Base-by-base conservation (phyloP, 2,797 vertebrate genomes). In the Sebastes steindachneri region DNA sequence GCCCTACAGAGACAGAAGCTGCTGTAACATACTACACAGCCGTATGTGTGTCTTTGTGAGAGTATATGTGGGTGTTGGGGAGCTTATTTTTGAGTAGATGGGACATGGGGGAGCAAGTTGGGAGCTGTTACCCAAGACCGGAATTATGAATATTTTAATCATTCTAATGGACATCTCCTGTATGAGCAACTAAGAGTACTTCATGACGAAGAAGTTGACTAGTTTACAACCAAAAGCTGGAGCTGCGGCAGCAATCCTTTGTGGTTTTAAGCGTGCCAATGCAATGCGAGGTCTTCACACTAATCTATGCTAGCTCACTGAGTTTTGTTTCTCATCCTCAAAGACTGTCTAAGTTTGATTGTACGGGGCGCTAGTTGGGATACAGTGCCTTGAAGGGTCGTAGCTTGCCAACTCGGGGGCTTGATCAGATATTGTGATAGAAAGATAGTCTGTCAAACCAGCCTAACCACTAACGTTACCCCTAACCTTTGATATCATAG, bases 111-210 rank as follows among this genome's bases (percentile, higher is more conserved):
- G 68, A 78, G 28, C 62, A 69, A 57, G 73, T 53, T 29, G 35
- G 29, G 62, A 77, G 69, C 19, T 8, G 74, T 25, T n/a, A 37
- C 29, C 5, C 3, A 17, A 77, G 62, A 23, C 62, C 54, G 67
- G 76, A 72, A 58, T 45, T 4, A 86, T 91, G 11, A 89, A 91
- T 91, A 90, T 90, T 92, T 91, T 0, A 90, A 76, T 51, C 3
- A 28, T 81, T 89, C 80, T 77, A 92, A 91, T 89, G 84, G 89
- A 87, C 79, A 86, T 85, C 25, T 86, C 70, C 83, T 89, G 84
- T 89, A 68, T 57, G 41, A 70, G 55, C 25, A 75, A 65, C 51
- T 48, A 37, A 45, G 71, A 68, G 41, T 31, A 57, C 17, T 55
- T 73, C 3, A 9, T 33, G 35, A 41, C 3, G 23, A 53, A 72